Evolutionary conservation across 2,113 vertebrate genomes (phyloP).

Genomic region (Calyptommatus sinebrachiatus): DNA sequence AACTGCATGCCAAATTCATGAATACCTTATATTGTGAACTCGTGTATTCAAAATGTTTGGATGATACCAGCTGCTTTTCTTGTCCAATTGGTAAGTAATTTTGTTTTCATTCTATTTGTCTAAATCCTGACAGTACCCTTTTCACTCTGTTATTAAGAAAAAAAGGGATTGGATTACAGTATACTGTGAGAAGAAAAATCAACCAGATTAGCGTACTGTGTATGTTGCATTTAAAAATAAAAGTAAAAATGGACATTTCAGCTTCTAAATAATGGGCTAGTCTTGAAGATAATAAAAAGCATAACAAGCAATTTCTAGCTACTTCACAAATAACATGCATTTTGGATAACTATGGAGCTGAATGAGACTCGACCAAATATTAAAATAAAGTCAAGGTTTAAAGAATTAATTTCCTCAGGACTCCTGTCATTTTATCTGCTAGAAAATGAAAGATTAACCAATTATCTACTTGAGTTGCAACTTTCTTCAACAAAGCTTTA

Average conservation of each 20-base stretch:
- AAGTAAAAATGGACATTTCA: conserved; percentile 17
- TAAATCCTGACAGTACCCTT: conserved; percentile 16
- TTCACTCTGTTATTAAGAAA: conserved; percentile 2
- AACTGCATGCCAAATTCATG: background rate
- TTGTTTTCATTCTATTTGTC: background rate
- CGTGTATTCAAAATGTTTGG: background rate
- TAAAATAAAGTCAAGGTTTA: background rate
- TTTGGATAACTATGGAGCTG: background rate
- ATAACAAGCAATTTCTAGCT: conserved; percentile 12
- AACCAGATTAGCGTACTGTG: background rate
- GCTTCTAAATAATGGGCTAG: background rate
- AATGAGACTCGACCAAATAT: background rate
- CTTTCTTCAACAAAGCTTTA: background rate
- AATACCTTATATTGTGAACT: conserved; percentile 20
- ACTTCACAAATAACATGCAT: background rate
- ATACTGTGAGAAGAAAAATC: conserved; percentile 3
- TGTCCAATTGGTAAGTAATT: background rate
- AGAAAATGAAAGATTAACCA: background rate
- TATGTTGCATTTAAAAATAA: conserved; percentile 5
- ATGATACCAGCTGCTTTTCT: background rate
- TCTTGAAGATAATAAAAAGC: background rate
- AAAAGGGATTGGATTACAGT: conserved; percentile 2
- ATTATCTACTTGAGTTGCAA: background rate
- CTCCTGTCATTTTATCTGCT: background rate
- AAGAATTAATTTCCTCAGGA: background rate